Base-by-base conservation (phyloP, 2,113 vertebrate genomes). In the Halcyon malimbica region DNA sequence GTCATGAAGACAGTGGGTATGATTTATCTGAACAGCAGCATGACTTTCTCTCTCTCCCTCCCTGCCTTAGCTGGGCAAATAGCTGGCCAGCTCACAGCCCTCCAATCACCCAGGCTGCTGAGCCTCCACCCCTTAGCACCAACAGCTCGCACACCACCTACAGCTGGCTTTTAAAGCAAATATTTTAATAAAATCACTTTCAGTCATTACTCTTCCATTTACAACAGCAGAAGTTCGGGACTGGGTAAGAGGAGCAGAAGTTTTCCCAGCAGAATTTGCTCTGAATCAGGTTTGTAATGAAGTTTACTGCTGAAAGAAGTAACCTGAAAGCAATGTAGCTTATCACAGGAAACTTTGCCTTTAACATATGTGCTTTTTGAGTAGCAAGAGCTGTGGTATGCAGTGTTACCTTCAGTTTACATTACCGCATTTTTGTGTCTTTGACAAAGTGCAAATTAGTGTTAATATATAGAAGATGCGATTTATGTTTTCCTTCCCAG, bases 71-170 rank as follows among this genome's bases (percentile, higher is more conserved):
- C 81, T 86, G 64, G 88, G 74, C 94, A 93, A 97, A 94, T 86
- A 94, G 77, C 78, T 67, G 60, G 11, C 65, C 23, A 3, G 88
- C 84, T 89, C 8, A 0, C 67, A 90, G 41, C 51, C 93, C 88
- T 95, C 97, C 97, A 98, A 97, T 98, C 97, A 97, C 93, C 81
- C 93, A 18, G 42, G 57, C 56, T 74, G 17, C 29, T 8, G 20
- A 94, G 80, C 88, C 89, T 97, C 97, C 97, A 94, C 97, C 97
- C 95, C 94, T 74, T 16, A 16, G 10, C 12, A 31, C 26, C 19
- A 35, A 63, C 59, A 59, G 39, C 42, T 89, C 53, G 13, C 31
- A 7, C 57, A 67, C 62, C 54, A 88, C 68, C 46, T 87, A 74
- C 89, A 82, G 59, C 67, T 73, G 59, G 57, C 57, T 94, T 91